Conservation (phyloP, 2,888 invertebrate species). For the Drosophila stalkeri region DNA sequence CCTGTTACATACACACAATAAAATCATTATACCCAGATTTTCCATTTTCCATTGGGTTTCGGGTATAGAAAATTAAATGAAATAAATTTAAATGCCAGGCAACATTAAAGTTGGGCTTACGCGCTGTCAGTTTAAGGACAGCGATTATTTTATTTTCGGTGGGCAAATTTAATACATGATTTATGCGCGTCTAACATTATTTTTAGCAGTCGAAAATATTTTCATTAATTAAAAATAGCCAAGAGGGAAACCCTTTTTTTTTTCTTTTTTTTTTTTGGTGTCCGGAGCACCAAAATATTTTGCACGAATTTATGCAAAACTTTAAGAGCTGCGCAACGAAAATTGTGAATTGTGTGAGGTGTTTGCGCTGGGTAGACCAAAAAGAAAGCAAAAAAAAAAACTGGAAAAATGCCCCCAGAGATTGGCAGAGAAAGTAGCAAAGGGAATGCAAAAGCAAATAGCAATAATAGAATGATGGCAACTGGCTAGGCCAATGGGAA, state of each 20-base stretch:
- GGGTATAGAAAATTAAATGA: no score
- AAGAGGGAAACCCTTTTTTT: conserved; percentile 55
- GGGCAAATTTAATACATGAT: conserved; percentile 28
- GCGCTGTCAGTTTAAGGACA: conserved; percentile 14
- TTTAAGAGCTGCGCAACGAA: conserved; percentile 18
- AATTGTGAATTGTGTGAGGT: conserved; percentile 38
- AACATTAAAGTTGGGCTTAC: conserved; percentile 6
- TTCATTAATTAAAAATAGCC: conserved; percentile 68
- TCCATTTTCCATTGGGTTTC: no score
- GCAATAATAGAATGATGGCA: conserved; percentile 32
- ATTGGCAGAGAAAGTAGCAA: background rate
- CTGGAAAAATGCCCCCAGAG: background rate
- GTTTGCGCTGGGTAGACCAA: background rate
- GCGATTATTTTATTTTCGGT: background rate
- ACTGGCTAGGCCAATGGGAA: conserved; percentile 39
- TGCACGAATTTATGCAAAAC: conserved; percentile 47
- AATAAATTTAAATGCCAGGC: conserved; percentile 29
- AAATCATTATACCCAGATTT: no score
- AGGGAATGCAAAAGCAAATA: conserved; percentile 14
- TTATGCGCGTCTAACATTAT: conserved; percentile 35
- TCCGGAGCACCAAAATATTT: conserved; percentile 45
- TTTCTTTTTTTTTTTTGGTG: no score
- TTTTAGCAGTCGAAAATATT: conserved; percentile 49
- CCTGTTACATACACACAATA: no score
- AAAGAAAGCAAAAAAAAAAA: background rate